Evolutionary conservation across 2,888 invertebrate species (phyloP).

Genomic region (Salpingus planirostris): DNA sequence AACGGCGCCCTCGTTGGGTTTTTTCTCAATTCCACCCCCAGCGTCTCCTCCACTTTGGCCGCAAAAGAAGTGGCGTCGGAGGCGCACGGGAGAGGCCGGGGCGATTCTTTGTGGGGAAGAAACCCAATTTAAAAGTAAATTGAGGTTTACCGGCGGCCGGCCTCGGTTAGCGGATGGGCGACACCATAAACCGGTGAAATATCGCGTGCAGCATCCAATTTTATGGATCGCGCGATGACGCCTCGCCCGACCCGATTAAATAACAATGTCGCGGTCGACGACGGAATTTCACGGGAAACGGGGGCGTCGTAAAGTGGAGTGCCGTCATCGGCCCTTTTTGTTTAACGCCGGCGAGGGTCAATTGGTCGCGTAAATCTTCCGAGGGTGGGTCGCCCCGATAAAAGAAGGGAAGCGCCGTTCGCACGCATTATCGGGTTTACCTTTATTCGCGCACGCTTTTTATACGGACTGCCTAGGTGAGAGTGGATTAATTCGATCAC

Average conservation of each 20-base stretch:
- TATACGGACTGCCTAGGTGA: too few species aligned
- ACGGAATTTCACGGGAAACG: constrained; percentile 10
- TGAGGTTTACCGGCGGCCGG: constrained; percentile 7
- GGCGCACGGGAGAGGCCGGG: too few species aligned
- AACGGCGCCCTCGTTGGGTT: too few species aligned
- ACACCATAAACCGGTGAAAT: constrained; percentile 9
- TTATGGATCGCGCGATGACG: constrained; percentile 10
- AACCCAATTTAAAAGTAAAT: constrained; percentile 14
- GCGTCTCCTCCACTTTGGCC: too few species aligned
- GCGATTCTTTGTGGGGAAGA: constrained; percentile 9
- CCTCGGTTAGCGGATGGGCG: not conserved
- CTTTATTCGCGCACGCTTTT: too few species aligned
- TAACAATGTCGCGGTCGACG: constrained; percentile 12
- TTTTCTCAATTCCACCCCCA: too few species aligned
- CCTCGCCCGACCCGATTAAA: constrained; percentile 17
- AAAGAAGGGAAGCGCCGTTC: too few species aligned
- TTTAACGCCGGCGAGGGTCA: constrained; percentile 13
- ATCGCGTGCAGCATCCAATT: constrained; percentile 14
- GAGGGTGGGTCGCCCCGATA: too few species aligned
- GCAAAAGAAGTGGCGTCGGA: too few species aligned
- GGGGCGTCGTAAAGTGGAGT: constrained; percentile 9
- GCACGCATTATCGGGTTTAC: too few species aligned
- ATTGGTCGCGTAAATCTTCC: constrained; percentile 13
- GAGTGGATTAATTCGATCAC: too few species aligned
- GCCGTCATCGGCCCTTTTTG: constrained; percentile 12